Conservation (phyloP, 2,888 invertebrate genomes). For the Mongoloraphidia duomilia region DNA sequence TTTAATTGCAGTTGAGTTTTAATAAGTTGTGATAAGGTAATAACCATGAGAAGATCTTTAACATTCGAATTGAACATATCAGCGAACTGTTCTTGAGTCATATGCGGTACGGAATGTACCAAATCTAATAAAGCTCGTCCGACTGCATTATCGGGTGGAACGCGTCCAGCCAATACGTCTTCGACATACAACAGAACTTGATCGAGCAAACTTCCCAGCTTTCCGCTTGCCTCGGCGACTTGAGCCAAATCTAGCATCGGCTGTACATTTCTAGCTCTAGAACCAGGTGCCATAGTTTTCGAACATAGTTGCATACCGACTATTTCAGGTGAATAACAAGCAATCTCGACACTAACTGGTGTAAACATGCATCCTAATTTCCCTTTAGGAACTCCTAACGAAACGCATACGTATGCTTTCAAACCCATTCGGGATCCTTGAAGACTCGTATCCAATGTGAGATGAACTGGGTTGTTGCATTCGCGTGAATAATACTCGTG, state of each 20-base stretch:
- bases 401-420: constrained; percentile 84
- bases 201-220: constrained; percentile 62
- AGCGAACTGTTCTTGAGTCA: constrained; percentile 80
- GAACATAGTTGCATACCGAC: constrained; percentile 68
- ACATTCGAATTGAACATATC: constrained; percentile 92
- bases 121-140: constrained; percentile 83
- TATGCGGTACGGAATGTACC: constrained; percentile 82
- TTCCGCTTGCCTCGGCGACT: constrained; percentile 71
- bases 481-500: constrained; percentile 95
- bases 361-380: constrained; percentile 94
- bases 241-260: constrained; percentile 59
- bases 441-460: constrained; percentile 89
- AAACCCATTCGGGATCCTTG: constrained; percentile 82
- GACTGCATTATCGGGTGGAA: constrained; percentile 68
- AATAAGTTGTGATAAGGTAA: constrained; percentile 88
- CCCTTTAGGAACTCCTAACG: constrained; percentile 86
- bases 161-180: constrained; percentile 72
- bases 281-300: constrained; percentile 50
- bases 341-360: constrained; percentile 78
- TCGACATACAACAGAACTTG: constrained; percentile 78
- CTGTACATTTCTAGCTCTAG: constrained; percentile 38
- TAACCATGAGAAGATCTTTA: constrained; percentile 94
- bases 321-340: constrained; percentile 84
- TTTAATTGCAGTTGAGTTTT: constrained; percentile 93
- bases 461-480: constrained; percentile 85